Percentiles rank a stretch among this genome's conserved stretches.
Evolutionary conservation across 2,797 vertebrate genomes (phyloP).

Genomic region (Syncerus caffer): DNA sequence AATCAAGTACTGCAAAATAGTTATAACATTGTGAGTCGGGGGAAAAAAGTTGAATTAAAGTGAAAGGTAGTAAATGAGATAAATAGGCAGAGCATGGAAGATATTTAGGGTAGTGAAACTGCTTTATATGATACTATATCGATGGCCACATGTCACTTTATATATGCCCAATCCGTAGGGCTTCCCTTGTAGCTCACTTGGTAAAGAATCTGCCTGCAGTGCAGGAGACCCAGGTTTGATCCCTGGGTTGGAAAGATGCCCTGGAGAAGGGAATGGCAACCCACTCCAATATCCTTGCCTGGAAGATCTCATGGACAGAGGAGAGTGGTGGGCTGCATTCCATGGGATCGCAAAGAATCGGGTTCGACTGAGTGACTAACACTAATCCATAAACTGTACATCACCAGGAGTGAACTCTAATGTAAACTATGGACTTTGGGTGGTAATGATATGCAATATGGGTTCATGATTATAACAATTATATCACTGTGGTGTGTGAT

Average conservation of each 20-base stretch:
- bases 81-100: not conserved
- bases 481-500: not conserved
- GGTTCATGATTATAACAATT: not conserved
- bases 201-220: too few species aligned
- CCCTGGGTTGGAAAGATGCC: too few species aligned
- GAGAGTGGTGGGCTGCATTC: too few species aligned
- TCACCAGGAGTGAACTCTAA: not conserved
- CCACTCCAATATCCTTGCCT: too few species aligned
- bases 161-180: not conserved
- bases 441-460: not conserved
- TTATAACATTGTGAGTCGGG: not conserved
- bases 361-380: too few species aligned
- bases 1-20: not conserved
- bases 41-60: not conserved
- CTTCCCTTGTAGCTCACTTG: too few species aligned
- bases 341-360: too few species aligned
- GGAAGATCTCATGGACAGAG: too few species aligned
- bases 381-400: not conserved
- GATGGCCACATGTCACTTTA: not conserved
- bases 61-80: not conserved
- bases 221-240: too few species aligned
- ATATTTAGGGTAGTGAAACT: not conserved
- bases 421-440: not conserved
- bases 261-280: too few species aligned
- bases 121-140: not conserved